Base-by-base conservation (phyloP, 2,113 vertebrate species). In the Sprattus sprattus region DNA sequence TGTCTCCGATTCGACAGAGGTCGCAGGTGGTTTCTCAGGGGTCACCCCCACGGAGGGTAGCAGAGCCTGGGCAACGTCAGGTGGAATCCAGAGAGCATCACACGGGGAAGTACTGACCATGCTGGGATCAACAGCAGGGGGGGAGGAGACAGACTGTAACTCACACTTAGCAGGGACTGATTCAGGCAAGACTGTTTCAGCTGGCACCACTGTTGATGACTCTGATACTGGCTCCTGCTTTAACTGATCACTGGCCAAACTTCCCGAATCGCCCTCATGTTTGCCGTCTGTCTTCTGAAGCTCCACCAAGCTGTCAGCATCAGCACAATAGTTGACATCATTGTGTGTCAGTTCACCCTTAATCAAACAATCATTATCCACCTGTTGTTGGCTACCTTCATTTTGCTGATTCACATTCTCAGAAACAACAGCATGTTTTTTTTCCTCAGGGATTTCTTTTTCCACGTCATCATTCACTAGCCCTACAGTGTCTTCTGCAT, bases 141-240 rank as follows among this genome's bases (percentile, higher is more conserved):
- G 6, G 84, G 54, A 83, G n/a, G 52, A 82, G n/a, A 49, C n/a
- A 6, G 44, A 15, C 60, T 90, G 84, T 22, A 52, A 82, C 18
- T 82, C 52, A 82, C 60, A 67, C 32, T 67, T 47, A 45, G 45
- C 44, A 82, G 78, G 80, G 4, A 16, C 20, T 54, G 86, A 39
- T 39, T 85, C 81, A 85, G 16, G 20, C 11, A 64, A 47, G 80
- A 18, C 60, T 83, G 85, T 78, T 78, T 78, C 28, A 11, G 13
- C 71, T 39, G 71, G 25, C 28, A 6, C 84, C 81, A 45, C 47
- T 16, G 85, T 25, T 46, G 83, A n/a, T n/a, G 47, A 78, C 80
- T 80, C 83, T 71, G 60, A 45, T n/a, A 25, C 71, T 75, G 85
- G 57, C 44, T 86, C 49, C 57, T 87, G 83, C 10, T 75, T 75